Evolutionary conservation across 2,888 invertebrate species (phyloP), one percentile per base, ranked within the genome.

Genomic region (Chloroclystis v-ata): DNA sequence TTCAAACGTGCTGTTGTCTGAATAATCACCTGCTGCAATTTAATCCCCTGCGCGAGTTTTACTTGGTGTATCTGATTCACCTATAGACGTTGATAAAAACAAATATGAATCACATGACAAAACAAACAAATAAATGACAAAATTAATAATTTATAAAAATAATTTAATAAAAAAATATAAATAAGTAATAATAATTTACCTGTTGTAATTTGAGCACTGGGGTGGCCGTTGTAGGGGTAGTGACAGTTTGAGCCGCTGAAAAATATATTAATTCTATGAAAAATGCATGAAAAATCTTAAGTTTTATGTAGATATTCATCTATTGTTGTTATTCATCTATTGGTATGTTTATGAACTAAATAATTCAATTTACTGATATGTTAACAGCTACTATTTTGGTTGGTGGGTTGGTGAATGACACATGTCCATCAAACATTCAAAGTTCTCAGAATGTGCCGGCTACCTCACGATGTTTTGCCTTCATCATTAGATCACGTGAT

Each of bases 31-130:
- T 87, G 86, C 84, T 86, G 86, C 45, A 87, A 78, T 75, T 85
- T 87, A 52, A 86, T 78, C 64, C 85, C 84, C 55, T 84, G 87
- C 62, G 84, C 78, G 63, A 86, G 76, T 76, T 85, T 87, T 60
- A 86, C 78, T 56, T 86, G 87, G 59, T 86, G 86, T 66, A 86
- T 68, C 57, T 78, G 78, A 71, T 81, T 87, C 70, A 87, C 87
- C 87, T 87, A 82, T 69, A 81, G 64, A 57, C 54, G 58, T 69
- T 59, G 16, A 37, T n/a, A 30, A 47, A 35, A 49, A 56, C 25
- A 46, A 49, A 54, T 11, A 26, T 30, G 32, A 14, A 14, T 30
- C 32, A 32, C 14, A 5, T n/a, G n/a, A 32, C n/a, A 32, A 14
- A 30, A 32, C 11, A 32, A 32, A 13, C 4, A 1, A 32, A 32